Conservation (phyloP, 1,140 invertebrate genomes). For the Formica selysi region DNA sequence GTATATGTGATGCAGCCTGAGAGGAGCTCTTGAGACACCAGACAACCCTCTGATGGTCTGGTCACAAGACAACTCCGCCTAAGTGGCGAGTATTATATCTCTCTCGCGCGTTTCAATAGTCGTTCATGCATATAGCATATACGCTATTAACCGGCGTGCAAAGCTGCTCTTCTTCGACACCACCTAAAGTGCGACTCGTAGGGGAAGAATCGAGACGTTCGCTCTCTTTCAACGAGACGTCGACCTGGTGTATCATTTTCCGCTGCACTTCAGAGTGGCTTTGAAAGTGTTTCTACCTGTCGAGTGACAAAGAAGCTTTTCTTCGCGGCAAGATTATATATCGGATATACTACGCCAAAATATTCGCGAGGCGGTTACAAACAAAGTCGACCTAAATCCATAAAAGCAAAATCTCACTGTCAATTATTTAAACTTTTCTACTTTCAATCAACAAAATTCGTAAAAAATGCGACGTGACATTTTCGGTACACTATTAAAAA, state of each 20-base stretch:
- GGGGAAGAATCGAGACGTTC: conserved; percentile 37
- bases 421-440: not conserved
- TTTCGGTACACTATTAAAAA: not conserved
- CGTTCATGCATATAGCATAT: conserved; percentile 66
- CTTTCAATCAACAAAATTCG: not conserved
- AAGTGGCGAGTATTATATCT: conserved; percentile 81
- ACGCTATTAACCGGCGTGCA: conserved; percentile 64
- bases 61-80: conserved; percentile 77
- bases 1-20: conserved; percentile 58
- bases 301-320: conserved; percentile 35
- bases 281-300: conserved; percentile 49
- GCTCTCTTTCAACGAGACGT: conserved; percentile 49
- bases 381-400: not conserved
- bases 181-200: conserved; percentile 41
- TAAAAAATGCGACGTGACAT: not conserved
- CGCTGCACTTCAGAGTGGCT: conserved; percentile 41
- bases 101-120: conserved; percentile 77
- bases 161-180: conserved; percentile 67
- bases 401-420: not conserved
- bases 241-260: conserved; percentile 66
- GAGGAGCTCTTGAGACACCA: conserved; percentile 80
- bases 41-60: conserved; percentile 79
- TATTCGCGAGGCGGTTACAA: not conserved
- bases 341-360: not conserved
- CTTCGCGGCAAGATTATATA: conserved; percentile 16